phyloP scores from a whole-genome alignment of 2,888 invertebrate genomes.

The Antheraea yamamai region DNA sequence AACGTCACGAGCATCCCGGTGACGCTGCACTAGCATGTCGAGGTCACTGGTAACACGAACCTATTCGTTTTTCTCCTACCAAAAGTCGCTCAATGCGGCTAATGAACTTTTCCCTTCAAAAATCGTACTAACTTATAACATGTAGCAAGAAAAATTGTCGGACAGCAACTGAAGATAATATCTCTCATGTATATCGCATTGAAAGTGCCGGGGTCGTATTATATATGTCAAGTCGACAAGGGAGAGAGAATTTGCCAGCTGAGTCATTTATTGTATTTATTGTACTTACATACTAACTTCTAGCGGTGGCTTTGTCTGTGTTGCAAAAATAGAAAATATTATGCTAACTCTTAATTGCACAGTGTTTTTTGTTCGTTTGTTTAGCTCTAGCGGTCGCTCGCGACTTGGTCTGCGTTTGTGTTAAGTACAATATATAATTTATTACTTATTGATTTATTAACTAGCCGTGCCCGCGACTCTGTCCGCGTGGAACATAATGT shows the following conservation, averaged over 20 bases:
- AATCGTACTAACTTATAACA: background rate
- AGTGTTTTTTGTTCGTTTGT: no score
- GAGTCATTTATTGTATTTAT: slow-evolving; percentile 10
- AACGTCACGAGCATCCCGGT: no score
- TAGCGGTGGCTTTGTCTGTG: background rate
- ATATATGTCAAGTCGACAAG: slow-evolving; percentile 13
- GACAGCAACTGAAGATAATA: background rate
- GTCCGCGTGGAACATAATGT: no score
- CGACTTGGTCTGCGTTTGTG: no score
- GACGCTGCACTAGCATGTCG: background rate
- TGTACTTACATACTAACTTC: background rate
- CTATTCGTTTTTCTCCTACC: background rate
- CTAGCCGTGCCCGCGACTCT: no score
- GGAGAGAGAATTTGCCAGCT: slow-evolving; percentile 13
- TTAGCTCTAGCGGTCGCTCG: no score
- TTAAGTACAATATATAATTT: no score
- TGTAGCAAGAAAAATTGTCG: background rate
- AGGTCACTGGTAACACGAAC: background rate
- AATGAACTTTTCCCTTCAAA: background rate
- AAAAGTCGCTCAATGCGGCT: no score
- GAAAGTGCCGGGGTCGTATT: background rate
- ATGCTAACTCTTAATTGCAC: background rate
- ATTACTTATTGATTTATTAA: background rate
- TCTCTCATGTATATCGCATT: background rate
- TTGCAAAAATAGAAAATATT: background rate